Base-by-base conservation (phyloP, 1,140 invertebrate genomes). In the Oryctes rhinoceros region DNA sequence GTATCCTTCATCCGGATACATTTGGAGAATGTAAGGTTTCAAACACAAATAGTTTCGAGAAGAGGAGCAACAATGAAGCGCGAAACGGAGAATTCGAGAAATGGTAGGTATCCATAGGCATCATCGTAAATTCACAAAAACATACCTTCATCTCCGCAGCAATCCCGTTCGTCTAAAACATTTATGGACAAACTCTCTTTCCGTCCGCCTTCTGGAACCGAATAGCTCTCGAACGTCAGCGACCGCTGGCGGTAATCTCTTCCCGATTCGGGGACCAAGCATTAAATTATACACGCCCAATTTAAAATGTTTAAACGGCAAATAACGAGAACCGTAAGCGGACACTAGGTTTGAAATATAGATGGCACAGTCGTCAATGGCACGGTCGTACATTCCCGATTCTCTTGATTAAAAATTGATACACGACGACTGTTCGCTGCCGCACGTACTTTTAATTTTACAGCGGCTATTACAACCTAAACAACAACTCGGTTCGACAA, bases 301-400 rank as follows among this genome's bases (percentile, higher is more conserved):
- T 71, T 71, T 71, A 71, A 71, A 71, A 71, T 71, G 65, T 71
- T 30, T 71, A 71, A 71, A 71, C 65, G 65, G 65, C 65, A 71
- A 71, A 71, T 71, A 71, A 71, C 35, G 65, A 71, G 65, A 71
- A 71, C 65, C 65, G 65, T 71, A 71, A 71, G 65, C 65, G 20
- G 35, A 37, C 65, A 71, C 65, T 71, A 71, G 65, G 20, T 24
- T 71, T 71, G 65, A 71, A 71, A 71, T 71, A 71, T 71, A 71
- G 35, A 71, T 71, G 65, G 24, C 65, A 9, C 24, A 71, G 65
- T 24, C 65, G 24, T 71, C 65, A 30, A 71, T 71, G 35, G 20
- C 18, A 35, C 65, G 11, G 2, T 35, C 24, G 65, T 37, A 37
- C 35, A 24, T 37, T 35, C 9, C 6, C 24, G 24, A 71, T 13